These are phyloP conservation scores for Henricia sp. DNA, from an alignment of 53 echinoderm and acorn worm species.

Conservation along the genomic window DNA sequence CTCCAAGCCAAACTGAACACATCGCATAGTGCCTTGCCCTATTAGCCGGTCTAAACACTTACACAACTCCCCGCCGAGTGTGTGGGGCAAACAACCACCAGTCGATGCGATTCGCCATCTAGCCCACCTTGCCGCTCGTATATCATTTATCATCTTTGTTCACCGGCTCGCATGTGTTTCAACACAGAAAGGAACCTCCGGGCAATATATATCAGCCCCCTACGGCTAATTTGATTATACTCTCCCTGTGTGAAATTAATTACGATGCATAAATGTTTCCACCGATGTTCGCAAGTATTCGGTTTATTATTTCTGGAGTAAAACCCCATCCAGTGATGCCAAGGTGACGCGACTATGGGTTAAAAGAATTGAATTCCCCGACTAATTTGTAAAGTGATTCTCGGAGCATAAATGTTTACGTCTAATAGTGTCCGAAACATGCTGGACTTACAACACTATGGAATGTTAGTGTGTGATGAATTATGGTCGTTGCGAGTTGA, in stretches of 20 bases:
- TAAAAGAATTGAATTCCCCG: conserved; percentile 14
- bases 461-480: background rate
- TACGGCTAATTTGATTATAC: conserved; percentile 41
- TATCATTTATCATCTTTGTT: conserved; percentile 58
- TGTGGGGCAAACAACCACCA: background rate
- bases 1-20: conserved; percentile 49
- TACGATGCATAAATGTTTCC: conserved; percentile 53
- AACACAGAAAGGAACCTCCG: conserved; percentile 10
- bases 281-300: conserved; percentile 22
- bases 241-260: conserved; percentile 48
- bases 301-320: conserved; percentile 45
- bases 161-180: conserved; percentile 1
- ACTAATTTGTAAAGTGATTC: conserved; percentile 16
- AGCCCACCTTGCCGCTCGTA: background rate
- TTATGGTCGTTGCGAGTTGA: background rate
- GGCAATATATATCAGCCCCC: conserved; percentile 12
- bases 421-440: background rate
- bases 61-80: conserved; percentile 15
- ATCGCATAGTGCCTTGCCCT: conserved; percentile 55
- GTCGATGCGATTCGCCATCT: background rate
- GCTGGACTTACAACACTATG: background rate
- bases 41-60: conserved; percentile 54
- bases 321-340: background rate
- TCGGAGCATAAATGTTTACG: conserved; percentile 18
- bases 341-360: background rate